Evolutionary conservation across 2,888 invertebrate species (phyloP).

Genomic region (Himalopsyche tibetana): DNA sequence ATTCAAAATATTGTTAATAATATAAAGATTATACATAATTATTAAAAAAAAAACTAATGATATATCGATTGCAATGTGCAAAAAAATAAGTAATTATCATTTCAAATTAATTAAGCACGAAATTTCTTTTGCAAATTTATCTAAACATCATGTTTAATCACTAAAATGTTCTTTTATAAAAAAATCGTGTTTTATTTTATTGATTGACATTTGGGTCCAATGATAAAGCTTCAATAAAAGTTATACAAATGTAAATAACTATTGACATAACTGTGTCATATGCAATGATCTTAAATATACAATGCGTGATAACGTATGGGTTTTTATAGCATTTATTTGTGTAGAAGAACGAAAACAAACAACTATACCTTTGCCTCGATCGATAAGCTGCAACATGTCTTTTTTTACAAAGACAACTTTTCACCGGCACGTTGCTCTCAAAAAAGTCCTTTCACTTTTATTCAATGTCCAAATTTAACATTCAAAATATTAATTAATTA

Average conservation of each 20-base stretch:
- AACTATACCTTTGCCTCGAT: constrained; percentile 63
- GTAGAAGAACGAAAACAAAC: neutral
- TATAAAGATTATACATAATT: too few relatives aligned
- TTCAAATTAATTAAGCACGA: too few relatives aligned
- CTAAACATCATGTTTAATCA: too few relatives aligned
- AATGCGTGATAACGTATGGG: neutral
- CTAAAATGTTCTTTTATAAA: too few relatives aligned
- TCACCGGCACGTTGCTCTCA: constrained; percentile 43
- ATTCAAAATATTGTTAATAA: too few relatives aligned
- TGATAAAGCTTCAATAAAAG: too few relatives aligned
- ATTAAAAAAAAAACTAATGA: too few relatives aligned
- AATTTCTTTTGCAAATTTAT: neutral
- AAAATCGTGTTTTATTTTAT: too few relatives aligned
- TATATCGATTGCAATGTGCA: too few relatives aligned
- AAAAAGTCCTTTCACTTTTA: constrained; percentile 46
- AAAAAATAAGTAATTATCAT: too few relatives aligned
- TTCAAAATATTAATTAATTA: neutral
- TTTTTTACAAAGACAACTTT: constrained; percentile 44
- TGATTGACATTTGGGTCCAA: too few relatives aligned
- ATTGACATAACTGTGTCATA: neutral
- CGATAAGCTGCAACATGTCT: constrained; percentile 63
- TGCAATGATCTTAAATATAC: neutral
- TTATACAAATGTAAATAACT: too few relatives aligned
- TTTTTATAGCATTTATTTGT: neutral
- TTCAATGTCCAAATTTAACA: constrained; percentile 28